Percentiles rank a stretch among this genome's conserved stretches.
These are phyloP conservation scores for Menidia menidia DNA, from an alignment of 2,797 vertebrate species.

Conservation along the genomic window DNA sequence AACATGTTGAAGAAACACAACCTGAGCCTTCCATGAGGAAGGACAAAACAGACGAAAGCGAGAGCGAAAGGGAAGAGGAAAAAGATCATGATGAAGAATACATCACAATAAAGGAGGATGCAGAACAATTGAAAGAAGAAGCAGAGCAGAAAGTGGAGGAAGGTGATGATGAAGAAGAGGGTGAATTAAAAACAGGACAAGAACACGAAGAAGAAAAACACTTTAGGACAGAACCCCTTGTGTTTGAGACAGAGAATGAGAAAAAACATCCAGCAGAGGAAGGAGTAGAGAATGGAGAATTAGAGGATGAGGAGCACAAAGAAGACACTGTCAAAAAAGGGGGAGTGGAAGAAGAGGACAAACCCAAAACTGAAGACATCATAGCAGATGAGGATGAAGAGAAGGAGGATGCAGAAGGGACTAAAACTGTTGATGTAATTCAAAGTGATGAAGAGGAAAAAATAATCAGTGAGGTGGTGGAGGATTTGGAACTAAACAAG, in stretches of 20 bases:
- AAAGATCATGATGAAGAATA: constrained; percentile 30
- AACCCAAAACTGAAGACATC: not conserved
- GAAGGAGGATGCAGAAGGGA: not conserved
- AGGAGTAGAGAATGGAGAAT: not conserved
- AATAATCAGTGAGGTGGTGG: not conserved
- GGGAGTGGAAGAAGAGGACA: constrained; percentile 3
- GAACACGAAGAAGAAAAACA: constrained; percentile 2
- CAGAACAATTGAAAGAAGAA: constrained; percentile 19
- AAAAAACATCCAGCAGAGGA: not conserved
- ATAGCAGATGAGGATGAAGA: constrained; percentile 7
- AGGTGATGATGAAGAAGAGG: not conserved
- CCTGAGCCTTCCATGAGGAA: constrained; percentile 32
- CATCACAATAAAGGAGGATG: constrained; percentile 8
- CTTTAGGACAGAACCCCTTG: not conserved
- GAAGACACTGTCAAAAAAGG: not conserved
- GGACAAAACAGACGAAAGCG: constrained; percentile 15
- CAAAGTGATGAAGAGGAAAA: not conserved
- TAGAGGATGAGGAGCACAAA: constrained; percentile 6
- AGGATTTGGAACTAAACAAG: not conserved
- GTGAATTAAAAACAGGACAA: not conserved
- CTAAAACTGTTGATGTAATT: not conserved
- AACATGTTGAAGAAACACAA: constrained; percentile 52
- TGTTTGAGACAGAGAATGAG: not conserved
- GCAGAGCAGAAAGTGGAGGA: not conserved
- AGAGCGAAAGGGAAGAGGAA: constrained; percentile 18